Percentiles rank a stretch among this genome's conserved stretches.
phyloP scores from a whole-genome alignment of 2,113 vertebrate genomes.

The Epinephelus cyanopodus region DNA sequence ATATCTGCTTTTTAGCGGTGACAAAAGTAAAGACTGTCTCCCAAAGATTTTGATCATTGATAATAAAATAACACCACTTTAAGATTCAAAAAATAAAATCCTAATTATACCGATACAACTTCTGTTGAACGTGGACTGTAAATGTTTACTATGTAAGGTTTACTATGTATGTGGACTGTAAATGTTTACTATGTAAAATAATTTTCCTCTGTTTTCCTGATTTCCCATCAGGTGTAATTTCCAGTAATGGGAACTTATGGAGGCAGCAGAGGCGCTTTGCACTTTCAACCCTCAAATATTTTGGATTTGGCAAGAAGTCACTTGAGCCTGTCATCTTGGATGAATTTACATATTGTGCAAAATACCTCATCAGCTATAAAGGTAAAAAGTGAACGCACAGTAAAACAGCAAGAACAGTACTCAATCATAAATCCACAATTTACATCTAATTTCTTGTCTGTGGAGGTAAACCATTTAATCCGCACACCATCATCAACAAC shows the following conservation, averaged over 20 bases:
- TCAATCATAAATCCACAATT: background rate
- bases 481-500: constrained; percentile 83
- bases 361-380: constrained; percentile 8
- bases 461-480: constrained; percentile 59
- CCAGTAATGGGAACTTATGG: constrained; percentile 65
- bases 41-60: too few species aligned
- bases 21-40: too few species aligned
- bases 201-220: too few species aligned
- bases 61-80: too few species aligned
- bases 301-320: constrained; percentile 83
- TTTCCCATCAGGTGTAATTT: constrained; percentile 40
- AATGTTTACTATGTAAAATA: too few species aligned
- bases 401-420: too few species aligned
- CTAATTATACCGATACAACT: too few species aligned
- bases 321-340: constrained; percentile 83
- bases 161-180: too few species aligned
- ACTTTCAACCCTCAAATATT: constrained; percentile 81
- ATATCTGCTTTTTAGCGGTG: too few species aligned
- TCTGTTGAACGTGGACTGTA: too few species aligned
- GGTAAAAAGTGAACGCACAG: constrained; percentile 15
- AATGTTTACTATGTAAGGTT: too few species aligned
- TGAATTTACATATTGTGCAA: constrained; percentile 71
- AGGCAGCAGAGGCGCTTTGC: constrained; percentile 81
- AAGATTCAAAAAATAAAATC: too few species aligned
- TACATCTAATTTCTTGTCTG: background rate